Evolutionary conservation across 2,113 vertebrate species (phyloP).

Genomic region (Ceyx cyanopectus): DNA sequence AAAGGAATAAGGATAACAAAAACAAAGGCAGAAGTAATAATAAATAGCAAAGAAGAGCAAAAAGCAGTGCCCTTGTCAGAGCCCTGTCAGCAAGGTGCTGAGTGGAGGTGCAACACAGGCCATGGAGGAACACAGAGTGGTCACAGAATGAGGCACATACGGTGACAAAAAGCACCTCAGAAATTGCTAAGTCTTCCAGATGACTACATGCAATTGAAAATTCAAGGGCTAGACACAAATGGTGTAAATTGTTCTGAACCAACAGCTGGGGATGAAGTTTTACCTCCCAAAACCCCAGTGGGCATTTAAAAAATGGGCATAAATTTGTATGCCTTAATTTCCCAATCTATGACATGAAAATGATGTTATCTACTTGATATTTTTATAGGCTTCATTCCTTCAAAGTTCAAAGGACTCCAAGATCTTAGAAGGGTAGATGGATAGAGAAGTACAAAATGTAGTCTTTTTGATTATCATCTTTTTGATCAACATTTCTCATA

Average conservation of each 20-base stretch:
- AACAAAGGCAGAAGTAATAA: neutral
- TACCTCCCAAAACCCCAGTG: fast-evolving
- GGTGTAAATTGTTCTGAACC: neutral
- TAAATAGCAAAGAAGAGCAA: neutral
- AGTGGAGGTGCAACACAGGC: neutral
- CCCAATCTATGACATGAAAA: neutral
- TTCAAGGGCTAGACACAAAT: neutral
- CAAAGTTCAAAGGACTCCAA: neutral
- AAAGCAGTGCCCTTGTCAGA: neutral
- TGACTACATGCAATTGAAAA: neutral
- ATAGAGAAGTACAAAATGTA: neutral
- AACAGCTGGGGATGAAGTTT: neutral
- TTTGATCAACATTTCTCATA: slow-evolving; percentile 1
- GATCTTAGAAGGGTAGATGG: neutral
- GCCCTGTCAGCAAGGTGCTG: neutral
- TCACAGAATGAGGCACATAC: neutral
- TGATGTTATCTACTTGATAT: neutral
- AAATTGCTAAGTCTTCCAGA: neutral
- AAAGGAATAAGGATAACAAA: neutral
- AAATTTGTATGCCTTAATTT: neutral
- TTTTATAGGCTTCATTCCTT: neutral
- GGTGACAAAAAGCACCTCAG: neutral
- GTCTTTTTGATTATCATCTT: neutral
- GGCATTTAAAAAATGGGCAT: neutral
- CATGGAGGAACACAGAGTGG: neutral